These are phyloP conservation scores for Lycopodina hypogea DNA, from an alignment of 37 sponge, comb jelly and placozoan species.

Conservation along the genomic window DNA sequence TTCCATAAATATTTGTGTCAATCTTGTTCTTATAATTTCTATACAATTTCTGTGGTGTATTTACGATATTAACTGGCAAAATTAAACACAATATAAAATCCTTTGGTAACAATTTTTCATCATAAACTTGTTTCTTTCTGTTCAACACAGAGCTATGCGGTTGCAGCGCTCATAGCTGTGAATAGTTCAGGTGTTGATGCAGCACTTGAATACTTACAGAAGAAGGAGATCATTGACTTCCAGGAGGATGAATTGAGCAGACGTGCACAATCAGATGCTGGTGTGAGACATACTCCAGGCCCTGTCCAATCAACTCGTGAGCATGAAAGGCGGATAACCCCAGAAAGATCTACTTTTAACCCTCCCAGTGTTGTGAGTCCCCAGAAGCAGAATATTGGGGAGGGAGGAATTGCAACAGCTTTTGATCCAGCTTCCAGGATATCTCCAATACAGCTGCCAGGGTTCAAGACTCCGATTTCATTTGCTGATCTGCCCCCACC, in stretches of 20 bases:
- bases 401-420: background rate
- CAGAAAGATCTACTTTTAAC: slow-evolving; percentile 7
- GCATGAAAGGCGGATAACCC: slow-evolving; percentile 13
- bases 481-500: slow-evolving; percentile 24
- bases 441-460: slow-evolving; percentile 38
- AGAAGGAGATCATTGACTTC: slow-evolving; percentile 32
- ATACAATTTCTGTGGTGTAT: too few species aligned
- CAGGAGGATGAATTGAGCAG: slow-evolving; percentile 22
- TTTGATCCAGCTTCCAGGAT: slow-evolving; percentile 7
- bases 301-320: background rate
- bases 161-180: slow-evolving; percentile 52
- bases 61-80: too few species aligned
- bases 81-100: too few species aligned
- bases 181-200: slow-evolving; percentile 58
- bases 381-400: slow-evolving; percentile 5
- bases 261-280: background rate
- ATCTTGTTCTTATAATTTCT: too few species aligned
- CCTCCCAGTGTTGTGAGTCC: background rate
- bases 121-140: too few species aligned
- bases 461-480: slow-evolving; percentile 33
- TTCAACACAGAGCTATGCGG: slow-evolving; percentile 42
- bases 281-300: background rate
- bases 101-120: too few species aligned
- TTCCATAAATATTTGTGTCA: too few species aligned
- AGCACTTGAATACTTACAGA: slow-evolving; percentile 56